These are phyloP conservation scores for Eretmochelys imbricata DNA, from an alignment of 2,113 vertebrate species.

Conservation along the genomic window DNA sequence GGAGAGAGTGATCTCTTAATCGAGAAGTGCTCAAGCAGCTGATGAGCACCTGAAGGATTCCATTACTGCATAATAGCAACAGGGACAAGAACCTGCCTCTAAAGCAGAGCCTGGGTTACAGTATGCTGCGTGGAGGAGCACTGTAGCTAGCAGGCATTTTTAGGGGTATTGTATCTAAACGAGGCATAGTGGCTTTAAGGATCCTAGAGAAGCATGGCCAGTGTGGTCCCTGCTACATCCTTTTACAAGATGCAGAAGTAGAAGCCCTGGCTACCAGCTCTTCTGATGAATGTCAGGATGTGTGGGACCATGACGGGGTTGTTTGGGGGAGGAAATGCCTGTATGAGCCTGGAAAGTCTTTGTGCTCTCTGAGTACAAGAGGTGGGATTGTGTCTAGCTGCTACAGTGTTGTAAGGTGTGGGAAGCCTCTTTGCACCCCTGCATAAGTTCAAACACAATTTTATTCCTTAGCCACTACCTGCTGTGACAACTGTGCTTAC, in stretches of 20 bases:
- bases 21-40: slow-evolving; percentile 21
- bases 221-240: background rate
- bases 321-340: background rate
- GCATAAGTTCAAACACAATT: background rate
- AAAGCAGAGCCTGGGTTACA: background rate
- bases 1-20: slow-evolving; percentile 38
- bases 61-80: slow-evolving; percentile 30
- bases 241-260: background rate
- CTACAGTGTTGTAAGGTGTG: background rate
- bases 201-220: background rate
- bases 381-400: background rate
- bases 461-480: background rate
- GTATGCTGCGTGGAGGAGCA: background rate
- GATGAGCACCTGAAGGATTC: slow-evolving; percentile 2
- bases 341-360: background rate
- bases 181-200: background rate
- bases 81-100: background rate
- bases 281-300: background rate
- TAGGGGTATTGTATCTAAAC: background rate
- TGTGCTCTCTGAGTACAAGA: background rate
- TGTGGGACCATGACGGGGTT: background rate
- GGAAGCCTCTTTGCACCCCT: background rate
- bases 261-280: background rate
- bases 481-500: slow-evolving; percentile 16
- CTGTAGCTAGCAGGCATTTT: background rate